Base-by-base conservation (phyloP, 2,888 invertebrate genomes). In the Panopea generosa region DNA sequence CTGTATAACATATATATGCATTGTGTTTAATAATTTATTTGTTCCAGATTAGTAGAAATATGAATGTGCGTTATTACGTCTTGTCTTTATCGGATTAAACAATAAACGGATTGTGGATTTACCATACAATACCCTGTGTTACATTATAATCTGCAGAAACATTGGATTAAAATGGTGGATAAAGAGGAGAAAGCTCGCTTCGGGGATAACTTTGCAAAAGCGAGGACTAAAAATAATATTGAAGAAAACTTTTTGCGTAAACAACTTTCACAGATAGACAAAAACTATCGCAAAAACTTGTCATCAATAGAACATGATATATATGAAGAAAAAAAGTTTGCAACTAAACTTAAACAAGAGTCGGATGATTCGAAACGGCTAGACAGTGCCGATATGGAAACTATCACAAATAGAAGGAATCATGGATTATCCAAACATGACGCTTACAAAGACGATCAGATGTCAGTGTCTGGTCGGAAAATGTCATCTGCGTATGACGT, bases 141-240 rank as follows among this genome's bases (percentile, higher is more conserved):
- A 33, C 33, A 33, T 29, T 45, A 43, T 18, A 45, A 60, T 16
- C 47, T 60, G 47, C 18, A 49, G 1, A 16, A 45, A 60, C 43
- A 16, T n/a, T 60, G n/a, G 29, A 60, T 60, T 47, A n/a, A n/a
- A 62, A 49, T 24, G 50, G 2, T 11, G 49, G 71, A 74, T 33
- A 63, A 47, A 55, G 70, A 66, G 29, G 74, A 63, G n/a, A 56
- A 40, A 22, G 74, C 57, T 7, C 49, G 67, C 29, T 63, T 71
- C 18, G 56, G 67, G 56, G 56, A 67, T 29, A 70, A 67, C 29
- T 79, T 63, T 55, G 49, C 49, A 43, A 74, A 72, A 65, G 68
- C 74, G 50, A 53, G 71, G 55, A 50, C 59, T 33, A 63, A 71
- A 60, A 79, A 79, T 60, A 40, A 52, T 29, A 61, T 70, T 20